Percentiles rank a stretch among this genome's conserved stretches.
Evolutionary conservation across 2,113 vertebrate genomes (phyloP).

Genomic region (Canis aureus): DNA sequence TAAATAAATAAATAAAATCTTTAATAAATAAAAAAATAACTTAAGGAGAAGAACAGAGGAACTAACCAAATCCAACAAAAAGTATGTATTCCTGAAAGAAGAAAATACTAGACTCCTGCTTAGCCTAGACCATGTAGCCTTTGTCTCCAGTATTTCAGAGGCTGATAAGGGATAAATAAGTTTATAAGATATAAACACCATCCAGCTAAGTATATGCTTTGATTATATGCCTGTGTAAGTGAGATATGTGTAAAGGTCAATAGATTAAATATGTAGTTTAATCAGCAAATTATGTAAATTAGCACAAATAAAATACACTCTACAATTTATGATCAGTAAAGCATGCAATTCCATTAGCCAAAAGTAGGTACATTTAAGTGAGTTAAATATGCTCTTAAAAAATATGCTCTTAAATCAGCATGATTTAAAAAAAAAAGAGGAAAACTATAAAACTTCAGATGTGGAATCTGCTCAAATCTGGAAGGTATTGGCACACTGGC

Average conservation of each 20-base stretch:
- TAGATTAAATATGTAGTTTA: slow-evolving; percentile 84
- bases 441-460: neutral
- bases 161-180: neutral
- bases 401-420: slow-evolving; percentile 66
- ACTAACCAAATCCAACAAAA: neutral
- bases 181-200: slow-evolving; percentile 51
- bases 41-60: neutral
- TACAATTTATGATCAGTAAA: slow-evolving; percentile 84
- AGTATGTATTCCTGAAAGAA: neutral
- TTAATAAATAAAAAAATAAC: no score
- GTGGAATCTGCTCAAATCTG: neutral
- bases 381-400: slow-evolving; percentile 74
- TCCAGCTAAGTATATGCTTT: slow-evolving; percentile 72
- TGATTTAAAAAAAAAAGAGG: slow-evolving; percentile 13
- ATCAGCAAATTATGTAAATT: slow-evolving; percentile 87
- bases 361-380: slow-evolving; percentile 65
- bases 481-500: neutral
- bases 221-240: slow-evolving; percentile 81
- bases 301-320: slow-evolving; percentile 83
- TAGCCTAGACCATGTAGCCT: neutral
- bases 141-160: neutral
- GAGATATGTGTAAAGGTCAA: slow-evolving; percentile 85
- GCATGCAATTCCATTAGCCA: slow-evolving; percentile 78
- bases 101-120: neutral
- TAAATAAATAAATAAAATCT: no score